phyloP scores from a whole-genome alignment of 2,113 vertebrate species.

The Rhegmatorhina hoffmannsi region DNA sequence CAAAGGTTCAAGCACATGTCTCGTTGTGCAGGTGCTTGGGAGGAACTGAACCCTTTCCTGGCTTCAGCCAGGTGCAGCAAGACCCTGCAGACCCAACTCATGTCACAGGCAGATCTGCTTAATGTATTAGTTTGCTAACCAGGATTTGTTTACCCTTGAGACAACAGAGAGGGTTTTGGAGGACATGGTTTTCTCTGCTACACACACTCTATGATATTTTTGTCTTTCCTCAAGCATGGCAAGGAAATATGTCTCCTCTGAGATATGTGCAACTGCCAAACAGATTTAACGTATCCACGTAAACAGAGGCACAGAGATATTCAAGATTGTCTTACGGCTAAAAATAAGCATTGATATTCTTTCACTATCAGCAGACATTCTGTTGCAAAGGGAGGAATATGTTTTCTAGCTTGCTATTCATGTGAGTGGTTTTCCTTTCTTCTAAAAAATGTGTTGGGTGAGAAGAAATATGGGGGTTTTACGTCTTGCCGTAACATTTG shows the following conservation, averaged over 20 bases:
- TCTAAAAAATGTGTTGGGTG: neutral
- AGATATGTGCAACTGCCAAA: constrained; percentile 48
- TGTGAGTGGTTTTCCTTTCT: neutral
- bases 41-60: neutral
- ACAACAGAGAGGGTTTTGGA: neutral
- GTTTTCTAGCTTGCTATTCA: neutral
- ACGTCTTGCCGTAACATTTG: neutral
- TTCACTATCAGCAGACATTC: neutral
- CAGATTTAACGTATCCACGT: neutral
- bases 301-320: constrained; percentile 36
- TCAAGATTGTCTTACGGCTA: neutral
- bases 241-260: constrained; percentile 28
- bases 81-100: neutral
- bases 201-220: neutral
- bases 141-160: neutral
- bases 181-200: neutral
- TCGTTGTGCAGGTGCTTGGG: neutral
- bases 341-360: constrained; percentile 24
- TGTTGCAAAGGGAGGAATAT: neutral
- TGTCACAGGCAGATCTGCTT: neutral
- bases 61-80: rapidly evolving
- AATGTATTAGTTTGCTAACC: neutral
- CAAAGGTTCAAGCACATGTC: neutral
- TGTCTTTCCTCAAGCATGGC: constrained; percentile 24
- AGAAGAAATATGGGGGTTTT: neutral